Base-by-base conservation (phyloP, 2,888 invertebrate genomes). In the Trypoxylon attenuatum region DNA sequence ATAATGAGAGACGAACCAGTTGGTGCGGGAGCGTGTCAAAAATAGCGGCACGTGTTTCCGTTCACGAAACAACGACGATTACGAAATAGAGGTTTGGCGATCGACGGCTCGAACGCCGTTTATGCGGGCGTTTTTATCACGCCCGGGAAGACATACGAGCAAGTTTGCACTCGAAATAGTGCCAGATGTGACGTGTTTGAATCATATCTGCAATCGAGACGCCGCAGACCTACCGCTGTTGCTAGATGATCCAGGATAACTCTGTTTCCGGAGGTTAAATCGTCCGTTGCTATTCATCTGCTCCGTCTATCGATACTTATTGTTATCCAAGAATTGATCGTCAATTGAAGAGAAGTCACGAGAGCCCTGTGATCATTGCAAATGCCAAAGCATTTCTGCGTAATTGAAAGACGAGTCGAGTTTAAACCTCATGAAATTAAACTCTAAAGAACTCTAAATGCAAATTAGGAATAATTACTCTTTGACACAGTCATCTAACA, bases 21-120 rank as follows among this genome's bases (percentile, higher is more conserved):
- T 16, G 19, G n/a, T 22, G n/a, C 10, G 43, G 3, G 8, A 6
- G 23, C 22, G 38, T 3, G 21, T 59, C 33, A 8, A 33, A 42
- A 59, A 56, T 55, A 45, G 58, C 38, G 10, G 2, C 41, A 27
- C 41, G 50, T 53, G 27, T 58, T 54, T 54, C 22, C 46, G 46
- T 54, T 54, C 29, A 29, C 33, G 53, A 22, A 23, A 42, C 27
- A 16, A 23, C 42, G 25, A 0, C 16, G 42, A 42, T 65, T 52
- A 33, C 54, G 50, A 61, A 38, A 68, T 41, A 22, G 33, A 23
- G 19, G 43, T 21, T 15, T n/a, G 23, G 6, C 39, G 6, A 53
- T 25, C 50, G 16, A 15, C 19, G 43, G 13, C 50, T 23, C 51
- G 23, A n/a, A 49, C 13, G 33, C 1, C 27, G 25, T 25, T 8